phyloP scores from a whole-genome alignment of 2,113 vertebrate species.

The Sylvietta virens region DNA sequence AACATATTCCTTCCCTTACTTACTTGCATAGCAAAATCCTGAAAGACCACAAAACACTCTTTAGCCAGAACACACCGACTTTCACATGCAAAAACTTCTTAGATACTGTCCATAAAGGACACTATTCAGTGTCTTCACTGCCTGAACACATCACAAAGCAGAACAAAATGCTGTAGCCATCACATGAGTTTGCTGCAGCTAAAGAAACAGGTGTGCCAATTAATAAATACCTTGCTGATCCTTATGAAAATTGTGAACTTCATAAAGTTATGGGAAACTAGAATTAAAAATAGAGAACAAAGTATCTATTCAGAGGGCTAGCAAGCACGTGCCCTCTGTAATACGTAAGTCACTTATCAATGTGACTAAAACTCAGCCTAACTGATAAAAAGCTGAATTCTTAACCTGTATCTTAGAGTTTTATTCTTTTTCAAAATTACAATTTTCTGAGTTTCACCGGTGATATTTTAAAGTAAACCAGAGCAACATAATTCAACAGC shows the following conservation, averaged over 20 bases:
- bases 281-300: background rate
- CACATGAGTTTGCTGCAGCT: background rate
- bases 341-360: background rate
- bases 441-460: background rate
- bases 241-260: background rate
- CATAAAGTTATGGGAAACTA: background rate
- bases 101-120: background rate
- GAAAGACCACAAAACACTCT: background rate
- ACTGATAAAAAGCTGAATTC: background rate
- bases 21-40: background rate
- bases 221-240: background rate
- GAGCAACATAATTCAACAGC: background rate
- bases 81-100: background rate
- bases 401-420: background rate
- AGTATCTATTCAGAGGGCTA: background rate
- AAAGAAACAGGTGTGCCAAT: background rate
- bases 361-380: background rate
- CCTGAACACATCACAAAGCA: background rate
- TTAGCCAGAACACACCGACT: background rate
- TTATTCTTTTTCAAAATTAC: background rate
- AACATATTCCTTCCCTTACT: background rate
- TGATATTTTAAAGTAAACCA: background rate
- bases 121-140: background rate
- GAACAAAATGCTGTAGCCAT: background rate
- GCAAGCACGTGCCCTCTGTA: background rate